Percentiles rank a stretch among this genome's conserved stretches.
Conservation (phyloP, 2,797 vertebrate genomes). For the Gallirallus australis region DNA sequence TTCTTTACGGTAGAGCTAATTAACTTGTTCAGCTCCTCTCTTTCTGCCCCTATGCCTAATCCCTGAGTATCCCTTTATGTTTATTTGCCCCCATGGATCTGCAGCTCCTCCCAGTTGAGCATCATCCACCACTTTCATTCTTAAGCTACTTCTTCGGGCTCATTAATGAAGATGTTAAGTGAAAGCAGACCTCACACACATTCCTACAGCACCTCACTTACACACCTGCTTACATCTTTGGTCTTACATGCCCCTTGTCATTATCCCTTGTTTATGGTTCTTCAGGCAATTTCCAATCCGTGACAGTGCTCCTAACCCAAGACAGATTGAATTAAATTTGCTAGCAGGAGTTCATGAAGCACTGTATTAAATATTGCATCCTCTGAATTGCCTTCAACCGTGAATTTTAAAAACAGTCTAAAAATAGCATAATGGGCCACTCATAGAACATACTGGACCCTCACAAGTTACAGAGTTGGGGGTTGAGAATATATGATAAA, state of each 20-base stretch:
- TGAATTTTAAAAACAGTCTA: constrained; percentile 36
- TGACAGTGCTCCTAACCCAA: constrained; percentile 60
- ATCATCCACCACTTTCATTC: constrained; percentile 9
- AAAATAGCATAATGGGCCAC: constrained; percentile 16
- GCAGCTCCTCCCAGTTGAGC: neutral
- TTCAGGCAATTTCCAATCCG: constrained; percentile 61
- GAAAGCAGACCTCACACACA: constrained; percentile 9
- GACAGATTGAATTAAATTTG: constrained; percentile 66
- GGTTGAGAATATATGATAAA: neutral
- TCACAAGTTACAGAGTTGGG: neutral
- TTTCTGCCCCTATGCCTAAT: neutral
- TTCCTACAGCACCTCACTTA: constrained; percentile 13
- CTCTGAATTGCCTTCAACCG: constrained; percentile 24
- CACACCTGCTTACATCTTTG: constrained; percentile 47
- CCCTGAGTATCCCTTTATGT: neutral
- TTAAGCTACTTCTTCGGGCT: constrained; percentile 3
- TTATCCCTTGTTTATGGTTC: constrained; percentile 68
- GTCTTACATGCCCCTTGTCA: constrained; percentile 48
- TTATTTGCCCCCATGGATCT: neutral
- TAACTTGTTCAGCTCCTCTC: neutral
- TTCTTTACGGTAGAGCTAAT: neutral
- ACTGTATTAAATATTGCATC: constrained; percentile 29
- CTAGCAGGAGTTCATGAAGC: constrained; percentile 25
- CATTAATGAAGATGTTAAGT: constrained; percentile 56
- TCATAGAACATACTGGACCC: neutral